phyloP scores from a whole-genome alignment of 53 echinoderm and acorn worm species.

The Mesocentrotus franciscanus region DNA sequence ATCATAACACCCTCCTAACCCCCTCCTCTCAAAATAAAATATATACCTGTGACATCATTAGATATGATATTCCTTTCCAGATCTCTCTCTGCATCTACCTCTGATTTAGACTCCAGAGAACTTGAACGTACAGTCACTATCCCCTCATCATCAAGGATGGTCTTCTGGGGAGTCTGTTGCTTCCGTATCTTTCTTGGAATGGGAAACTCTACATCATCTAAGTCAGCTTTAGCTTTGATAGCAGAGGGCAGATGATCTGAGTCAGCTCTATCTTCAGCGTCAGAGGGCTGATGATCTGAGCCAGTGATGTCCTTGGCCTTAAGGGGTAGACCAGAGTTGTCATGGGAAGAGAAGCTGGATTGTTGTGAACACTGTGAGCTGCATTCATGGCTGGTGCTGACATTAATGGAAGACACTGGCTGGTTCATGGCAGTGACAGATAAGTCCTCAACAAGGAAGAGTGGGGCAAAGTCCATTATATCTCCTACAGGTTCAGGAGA shows the following conservation, averaged over 20 bases:
- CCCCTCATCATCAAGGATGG: neutral
- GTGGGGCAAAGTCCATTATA: constrained; percentile 63
- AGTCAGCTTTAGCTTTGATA: neutral
- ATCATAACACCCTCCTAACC: neutral
- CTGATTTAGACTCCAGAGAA: neutral
- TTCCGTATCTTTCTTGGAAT: constrained; percentile 31
- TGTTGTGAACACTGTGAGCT: neutral
- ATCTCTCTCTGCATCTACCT: neutral
- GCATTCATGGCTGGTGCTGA: neutral
- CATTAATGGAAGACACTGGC: neutral
- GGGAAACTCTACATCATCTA: too few species aligned
- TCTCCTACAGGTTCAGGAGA: neutral
- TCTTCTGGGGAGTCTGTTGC: constrained; percentile 50
- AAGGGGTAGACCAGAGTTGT: neutral
- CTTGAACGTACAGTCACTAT: neutral
- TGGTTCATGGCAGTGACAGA: neutral
- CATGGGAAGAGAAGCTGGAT: neutral
- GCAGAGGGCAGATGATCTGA: neutral
- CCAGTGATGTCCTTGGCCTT: neutral
- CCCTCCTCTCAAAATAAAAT: neutral
- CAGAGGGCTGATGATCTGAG: neutral
- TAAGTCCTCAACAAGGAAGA: constrained; percentile 42
- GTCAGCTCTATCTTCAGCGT: neutral
- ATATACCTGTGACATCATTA: neutral
- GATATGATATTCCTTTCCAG: neutral